A percentile compares a stretch with the other conserved stretches of the same genome.
Evolutionary conservation across 2,888 invertebrate species (phyloP).

Genomic region (Tolmerus cingulatus): DNA sequence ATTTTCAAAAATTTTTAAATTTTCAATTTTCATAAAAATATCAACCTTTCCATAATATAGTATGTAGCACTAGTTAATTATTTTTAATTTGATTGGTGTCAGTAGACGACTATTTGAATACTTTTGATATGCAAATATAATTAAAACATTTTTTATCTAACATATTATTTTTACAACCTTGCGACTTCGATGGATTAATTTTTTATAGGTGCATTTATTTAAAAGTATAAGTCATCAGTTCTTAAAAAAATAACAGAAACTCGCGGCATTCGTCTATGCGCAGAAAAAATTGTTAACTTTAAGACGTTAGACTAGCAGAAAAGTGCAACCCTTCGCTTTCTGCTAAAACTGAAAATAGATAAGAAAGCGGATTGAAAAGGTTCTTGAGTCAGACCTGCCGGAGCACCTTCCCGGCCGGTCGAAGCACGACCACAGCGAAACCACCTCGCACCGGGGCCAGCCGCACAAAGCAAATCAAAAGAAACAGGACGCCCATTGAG

Average conservation of each 20-base stretch:
- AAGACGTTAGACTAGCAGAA: not conserved
- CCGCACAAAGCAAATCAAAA: not conserved
- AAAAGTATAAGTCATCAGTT: no score
- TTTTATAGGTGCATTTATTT: no score
- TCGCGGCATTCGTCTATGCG: not conserved
- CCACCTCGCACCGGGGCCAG: not conserved
- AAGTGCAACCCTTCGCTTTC: not conserved
- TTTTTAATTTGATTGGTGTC: no score
- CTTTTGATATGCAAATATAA: no score
- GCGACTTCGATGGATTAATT: no score
- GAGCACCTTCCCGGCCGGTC: not conserved
- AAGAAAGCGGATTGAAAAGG: not conserved
- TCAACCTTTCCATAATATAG: no score
- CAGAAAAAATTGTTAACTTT: not conserved
- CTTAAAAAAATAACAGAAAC: not conserved
- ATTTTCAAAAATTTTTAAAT: no score
- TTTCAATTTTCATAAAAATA: no score
- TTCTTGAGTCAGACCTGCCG: not conserved
- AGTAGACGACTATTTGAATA: no score
- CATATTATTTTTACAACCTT: no score
- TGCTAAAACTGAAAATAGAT: not conserved
- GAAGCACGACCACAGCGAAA: not conserved
- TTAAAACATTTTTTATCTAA: no score
- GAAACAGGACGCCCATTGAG: slow-evolving; percentile 28
- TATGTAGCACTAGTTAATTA: no score